Evolutionary conservation across 1,140 invertebrate species (phyloP), one percentile per base, ranked within the genome.

Genomic region (Delia radicum): DNA sequence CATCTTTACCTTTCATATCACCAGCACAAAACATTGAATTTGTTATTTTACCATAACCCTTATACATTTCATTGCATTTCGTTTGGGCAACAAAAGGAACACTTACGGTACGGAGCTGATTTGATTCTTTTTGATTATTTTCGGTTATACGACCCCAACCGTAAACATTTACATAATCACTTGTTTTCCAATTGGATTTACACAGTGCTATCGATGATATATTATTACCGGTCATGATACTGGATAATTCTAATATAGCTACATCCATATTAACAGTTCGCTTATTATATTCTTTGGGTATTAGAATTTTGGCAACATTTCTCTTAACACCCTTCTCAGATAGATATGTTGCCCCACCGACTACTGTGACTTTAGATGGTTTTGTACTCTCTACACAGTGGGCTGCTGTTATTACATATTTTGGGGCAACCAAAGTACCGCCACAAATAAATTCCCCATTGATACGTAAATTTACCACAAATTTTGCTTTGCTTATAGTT

Each of bases 1-100:
- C 79, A 75, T 84, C 82, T 42, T 80, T 83, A 3, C 24, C 10
- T 0, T 80, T 79, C 29, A 76, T 3, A 0, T 76, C 4, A 7
- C 73, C 75, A 10, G 81, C 82, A 62, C 82, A 84, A 62, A 84
- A 76, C 82, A 84, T 84, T 27, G 67, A 78, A 0, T 77, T 2
- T 6, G 79, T 77, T 13, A 84, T 4, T 1, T 12, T 7, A 0
- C 74, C 78, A 79, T 13, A 3, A 0, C 2, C 3, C 2, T 8
- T 37, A 65, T 84, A 84, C 55, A 15, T 18, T 0, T 18, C 0
- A 0, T 26, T 42, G 15, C 82, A 84, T 7, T 12, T 2, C 8
- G 8, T 76, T 7, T 46, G 81, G 21, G 37, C 24, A 1, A 82
- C 24, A 1, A 84, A 7, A 1, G 82, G 82, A 12, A 84, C 81